Percentiles rank a stretch among this genome's conserved stretches.
Conservation (phyloP, 2,888 invertebrate genomes). For the Agonopterix arenella region DNA sequence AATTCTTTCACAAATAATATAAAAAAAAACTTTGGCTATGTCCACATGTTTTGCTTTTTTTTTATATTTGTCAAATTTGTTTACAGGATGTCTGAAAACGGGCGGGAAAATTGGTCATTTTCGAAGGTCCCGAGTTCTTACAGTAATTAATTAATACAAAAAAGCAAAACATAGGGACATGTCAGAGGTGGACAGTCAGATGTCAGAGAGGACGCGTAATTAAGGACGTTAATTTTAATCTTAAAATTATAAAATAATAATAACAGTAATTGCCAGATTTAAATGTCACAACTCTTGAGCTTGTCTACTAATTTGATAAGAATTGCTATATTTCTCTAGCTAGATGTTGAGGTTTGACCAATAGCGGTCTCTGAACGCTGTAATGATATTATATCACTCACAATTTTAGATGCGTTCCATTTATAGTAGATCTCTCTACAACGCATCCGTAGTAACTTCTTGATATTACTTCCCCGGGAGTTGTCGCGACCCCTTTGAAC, state of each 20-base stretch:
- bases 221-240: conserved; percentile 41
- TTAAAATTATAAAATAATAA: conserved; percentile 23
- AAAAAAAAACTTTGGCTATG: no score
- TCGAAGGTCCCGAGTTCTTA: no score
- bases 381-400: conserved; percentile 26
- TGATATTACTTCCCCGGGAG: conserved; percentile 28
- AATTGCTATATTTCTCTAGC: conserved; percentile 8
- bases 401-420: conserved; percentile 11
- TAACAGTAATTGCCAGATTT: conserved; percentile 29
- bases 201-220: no score
- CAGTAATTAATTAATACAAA: no score
- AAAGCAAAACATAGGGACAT: no score
- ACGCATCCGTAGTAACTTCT: conserved; percentile 23
- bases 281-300: conserved; percentile 29
- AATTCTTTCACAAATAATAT: no score
- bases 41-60: no score
- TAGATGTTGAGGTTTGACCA: conserved; percentile 19
- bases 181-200: no score
- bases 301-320: conserved; percentile 28
- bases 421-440: background rate
- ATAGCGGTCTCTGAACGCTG: conserved; percentile 43
- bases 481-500: conserved; percentile 23
- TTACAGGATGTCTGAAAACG: no score
- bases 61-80: no score
- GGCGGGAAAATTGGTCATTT: no score